Conservation (phyloP, 2,797 vertebrate species). For the Lateolabrax maculatus region DNA sequence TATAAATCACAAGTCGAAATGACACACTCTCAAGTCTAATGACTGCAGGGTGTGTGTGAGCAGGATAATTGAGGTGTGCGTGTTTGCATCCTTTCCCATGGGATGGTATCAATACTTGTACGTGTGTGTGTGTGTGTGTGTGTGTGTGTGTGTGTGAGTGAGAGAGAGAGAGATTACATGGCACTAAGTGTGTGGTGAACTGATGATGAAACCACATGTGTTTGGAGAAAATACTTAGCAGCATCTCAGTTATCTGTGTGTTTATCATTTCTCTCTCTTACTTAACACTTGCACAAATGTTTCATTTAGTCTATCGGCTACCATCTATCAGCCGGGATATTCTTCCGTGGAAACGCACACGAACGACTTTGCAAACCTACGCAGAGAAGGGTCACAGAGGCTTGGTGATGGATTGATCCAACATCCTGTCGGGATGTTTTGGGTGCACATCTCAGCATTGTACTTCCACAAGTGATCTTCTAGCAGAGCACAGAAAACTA, state of each 20-base stretch:
- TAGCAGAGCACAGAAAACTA: neutral
- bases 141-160: slow-evolving; percentile 9
- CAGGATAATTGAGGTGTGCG: slow-evolving; percentile 70
- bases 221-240: slow-evolving; percentile 53
- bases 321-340: neutral
- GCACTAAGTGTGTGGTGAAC: slow-evolving; percentile 54
- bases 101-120: slow-evolving; percentile 61
- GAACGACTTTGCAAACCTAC: neutral
- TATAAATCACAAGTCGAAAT: slow-evolving; percentile 76
- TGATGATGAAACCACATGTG: slow-evolving; percentile 67
- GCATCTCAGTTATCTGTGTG: slow-evolving; percentile 35
- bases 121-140: slow-evolving; percentile 27
- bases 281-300: neutral
- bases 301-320: neutral
- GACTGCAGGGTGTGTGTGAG: slow-evolving; percentile 76
- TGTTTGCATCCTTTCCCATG: slow-evolving; percentile 74
- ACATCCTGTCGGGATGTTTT: neutral
- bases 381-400: neutral
- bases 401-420: neutral
- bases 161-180: slow-evolving; percentile 38
- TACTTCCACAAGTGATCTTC: neutral
- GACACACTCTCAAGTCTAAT: slow-evolving; percentile 71
- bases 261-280: neutral
- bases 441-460: neutral
- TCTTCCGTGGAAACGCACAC: neutral